Percentiles rank a stretch among this genome's conserved stretches.
These are phyloP conservation scores for Diadumene lineata DNA, from an alignment of 92 coral and sea anemone species.

Conservation along the genomic window DNA sequence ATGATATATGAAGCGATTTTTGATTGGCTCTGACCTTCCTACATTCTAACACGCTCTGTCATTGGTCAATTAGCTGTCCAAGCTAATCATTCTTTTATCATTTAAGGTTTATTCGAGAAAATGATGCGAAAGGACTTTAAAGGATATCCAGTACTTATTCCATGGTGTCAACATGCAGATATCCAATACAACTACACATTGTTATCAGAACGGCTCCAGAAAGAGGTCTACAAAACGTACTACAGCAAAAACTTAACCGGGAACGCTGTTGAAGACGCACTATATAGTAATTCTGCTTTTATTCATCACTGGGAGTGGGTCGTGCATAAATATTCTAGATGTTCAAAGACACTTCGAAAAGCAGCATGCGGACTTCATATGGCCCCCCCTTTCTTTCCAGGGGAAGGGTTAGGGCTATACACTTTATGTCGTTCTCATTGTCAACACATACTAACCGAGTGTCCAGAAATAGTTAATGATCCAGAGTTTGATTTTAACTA, in stretches of 20 bases:
- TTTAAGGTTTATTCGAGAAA: slow-evolving; percentile 30
- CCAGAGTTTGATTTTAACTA: background rate
- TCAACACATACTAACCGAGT: slow-evolving; percentile 26
- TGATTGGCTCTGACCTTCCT: too few relatives aligned
- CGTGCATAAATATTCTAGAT: slow-evolving; percentile 1
- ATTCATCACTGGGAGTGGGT: background rate
- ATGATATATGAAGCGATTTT: too few relatives aligned
- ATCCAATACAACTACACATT: slow-evolving; percentile 18
- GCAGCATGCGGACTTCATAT: slow-evolving; percentile 56
- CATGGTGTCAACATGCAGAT: slow-evolving; percentile 28
- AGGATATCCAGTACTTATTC: slow-evolving; percentile 5
- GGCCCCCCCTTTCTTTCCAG: slow-evolving; percentile 66
- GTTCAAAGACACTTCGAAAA: slow-evolving; percentile 33
- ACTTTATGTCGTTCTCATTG: slow-evolving; percentile 63
- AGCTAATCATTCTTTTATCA: background rate
- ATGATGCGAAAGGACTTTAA: background rate
- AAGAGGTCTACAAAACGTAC: background rate
- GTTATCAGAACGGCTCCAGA: slow-evolving; percentile 12
- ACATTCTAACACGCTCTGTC: too few relatives aligned
- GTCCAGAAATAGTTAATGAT: slow-evolving; percentile 32
- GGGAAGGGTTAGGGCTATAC: slow-evolving; percentile 48
- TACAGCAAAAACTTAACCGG: slow-evolving; percentile 18
- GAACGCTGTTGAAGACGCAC: slow-evolving; percentile 3
- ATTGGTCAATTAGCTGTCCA: too few relatives aligned
- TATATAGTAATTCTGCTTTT: background rate